Percentiles rank a stretch among this genome's conserved stretches.
Conservation (phyloP, 2,888 invertebrate genomes). For the Chrysolina americana region DNA sequence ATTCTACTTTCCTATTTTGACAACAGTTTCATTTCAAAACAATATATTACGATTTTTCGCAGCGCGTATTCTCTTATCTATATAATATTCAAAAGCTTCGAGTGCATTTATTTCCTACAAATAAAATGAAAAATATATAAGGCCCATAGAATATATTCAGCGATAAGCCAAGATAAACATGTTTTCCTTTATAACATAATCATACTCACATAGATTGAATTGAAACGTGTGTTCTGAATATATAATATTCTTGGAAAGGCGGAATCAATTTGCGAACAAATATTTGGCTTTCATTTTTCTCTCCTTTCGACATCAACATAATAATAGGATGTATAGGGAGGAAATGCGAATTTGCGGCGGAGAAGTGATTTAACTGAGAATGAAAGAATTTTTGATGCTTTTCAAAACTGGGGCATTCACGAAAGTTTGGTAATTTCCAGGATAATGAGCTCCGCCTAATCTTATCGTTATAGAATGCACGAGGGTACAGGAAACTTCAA, state of each 20-base stretch:
- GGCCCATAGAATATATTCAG: not conserved
- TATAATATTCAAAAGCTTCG: too few species aligned
- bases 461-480: too few species aligned
- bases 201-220: constrained; percentile 27
- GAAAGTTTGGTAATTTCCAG: not conserved
- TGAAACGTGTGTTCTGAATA: constrained; percentile 33
- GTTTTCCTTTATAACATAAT: constrained; percentile 34
- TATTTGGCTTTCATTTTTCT: constrained; percentile 32
- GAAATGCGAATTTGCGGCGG: not conserved
- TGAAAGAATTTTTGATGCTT: not conserved
- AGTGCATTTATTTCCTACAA: too few species aligned
- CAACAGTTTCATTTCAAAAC: too few species aligned
- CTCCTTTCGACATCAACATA: constrained; percentile 5
- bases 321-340: not conserved
- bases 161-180: constrained; percentile 33
- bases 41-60: too few species aligned
- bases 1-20: too few species aligned
- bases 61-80: too few species aligned
- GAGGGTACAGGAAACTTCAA: too few species aligned
- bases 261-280: constrained; percentile 32
- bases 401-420: not conserved
- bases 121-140: not conserved
- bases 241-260: constrained; percentile 32
- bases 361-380: not conserved
- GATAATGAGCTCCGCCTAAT: too few species aligned